Evolutionary conservation across 2,888 invertebrate species (phyloP).

Genomic region (Oscheius myriophilus): DNA sequence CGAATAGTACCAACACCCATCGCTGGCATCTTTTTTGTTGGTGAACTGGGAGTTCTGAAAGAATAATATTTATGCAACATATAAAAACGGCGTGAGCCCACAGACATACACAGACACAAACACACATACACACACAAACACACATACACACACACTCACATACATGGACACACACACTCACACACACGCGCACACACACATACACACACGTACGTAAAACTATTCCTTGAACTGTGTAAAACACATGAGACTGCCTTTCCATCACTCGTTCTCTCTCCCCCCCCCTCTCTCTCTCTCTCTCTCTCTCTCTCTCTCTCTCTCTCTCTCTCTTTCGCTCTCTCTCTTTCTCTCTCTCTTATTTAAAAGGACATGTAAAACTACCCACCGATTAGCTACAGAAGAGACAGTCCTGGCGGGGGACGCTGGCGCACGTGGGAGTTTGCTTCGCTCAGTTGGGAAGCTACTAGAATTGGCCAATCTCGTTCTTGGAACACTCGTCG

Average conservation of each 20-base stretch:
- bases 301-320: neutral
- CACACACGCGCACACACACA: too few relatives aligned
- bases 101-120: too few relatives aligned
- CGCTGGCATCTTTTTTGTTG: slow-evolving; percentile 50
- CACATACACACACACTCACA: too few relatives aligned
- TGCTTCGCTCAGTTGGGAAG: slow-evolving; percentile 43
- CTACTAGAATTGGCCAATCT: slow-evolving; percentile 43
- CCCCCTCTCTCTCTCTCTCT: too few relatives aligned
- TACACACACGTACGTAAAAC: too few relatives aligned
- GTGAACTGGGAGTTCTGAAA: slow-evolving; percentile 32
- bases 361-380: neutral
- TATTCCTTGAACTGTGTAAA: too few relatives aligned
- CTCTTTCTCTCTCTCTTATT: neutral
- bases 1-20: slow-evolving; percentile 47
- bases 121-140: too few relatives aligned
- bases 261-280: too few relatives aligned
- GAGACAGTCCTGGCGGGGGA: slow-evolving; percentile 18
- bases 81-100: too few relatives aligned
- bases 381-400: slow-evolving; percentile 18
- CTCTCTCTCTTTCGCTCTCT: neutral
- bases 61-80: neutral
- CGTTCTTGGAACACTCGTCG: slow-evolving; percentile 31
- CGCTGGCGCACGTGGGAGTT: slow-evolving; percentile 41
- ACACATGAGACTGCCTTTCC: too few relatives aligned
- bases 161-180: too few relatives aligned